These are phyloP conservation scores for Toxotes jaculatrix DNA, from an alignment of 2,113 vertebrate species.

Conservation along the genomic window DNA sequence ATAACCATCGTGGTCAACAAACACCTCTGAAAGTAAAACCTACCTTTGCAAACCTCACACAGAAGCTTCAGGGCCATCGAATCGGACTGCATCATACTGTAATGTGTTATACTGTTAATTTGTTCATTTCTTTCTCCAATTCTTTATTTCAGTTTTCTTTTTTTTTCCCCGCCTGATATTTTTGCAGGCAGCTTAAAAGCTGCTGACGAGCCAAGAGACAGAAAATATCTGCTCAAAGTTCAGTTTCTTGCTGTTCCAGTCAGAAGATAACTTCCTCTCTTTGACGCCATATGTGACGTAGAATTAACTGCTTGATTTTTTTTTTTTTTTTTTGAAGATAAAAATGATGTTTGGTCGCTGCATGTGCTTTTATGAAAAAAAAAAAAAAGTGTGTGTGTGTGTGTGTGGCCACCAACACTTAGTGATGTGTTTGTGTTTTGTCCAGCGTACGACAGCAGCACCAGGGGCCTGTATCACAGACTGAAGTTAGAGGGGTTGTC, in stretches of 20 bases:
- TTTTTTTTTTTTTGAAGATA: background rate
- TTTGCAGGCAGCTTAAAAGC: background rate
- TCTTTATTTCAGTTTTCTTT: background rate
- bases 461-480: background rate
- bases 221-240: background rate
- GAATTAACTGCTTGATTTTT: constrained; percentile 26
- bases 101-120: background rate
- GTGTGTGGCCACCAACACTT: constrained; percentile 48
- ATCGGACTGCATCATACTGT: constrained; percentile 4
- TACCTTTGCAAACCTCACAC: constrained; percentile 7
- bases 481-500: background rate
- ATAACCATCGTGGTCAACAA: background rate
- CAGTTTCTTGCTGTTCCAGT: background rate
- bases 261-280: background rate
- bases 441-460: background rate
- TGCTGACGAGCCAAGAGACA: background rate
- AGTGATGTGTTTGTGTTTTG: constrained; percentile 2
- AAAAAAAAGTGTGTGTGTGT: background rate
- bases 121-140: background rate
- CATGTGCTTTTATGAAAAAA: constrained; percentile 17
- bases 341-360: constrained; percentile 28
- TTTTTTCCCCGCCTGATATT: background rate
- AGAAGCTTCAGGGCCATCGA: background rate
- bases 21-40: background rate
- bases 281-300: constrained; percentile 1